Percentiles rank a stretch among this genome's conserved stretches.
phyloP scores from a whole-genome alignment of 2,888 invertebrate genomes.

The Lypha dubia region DNA sequence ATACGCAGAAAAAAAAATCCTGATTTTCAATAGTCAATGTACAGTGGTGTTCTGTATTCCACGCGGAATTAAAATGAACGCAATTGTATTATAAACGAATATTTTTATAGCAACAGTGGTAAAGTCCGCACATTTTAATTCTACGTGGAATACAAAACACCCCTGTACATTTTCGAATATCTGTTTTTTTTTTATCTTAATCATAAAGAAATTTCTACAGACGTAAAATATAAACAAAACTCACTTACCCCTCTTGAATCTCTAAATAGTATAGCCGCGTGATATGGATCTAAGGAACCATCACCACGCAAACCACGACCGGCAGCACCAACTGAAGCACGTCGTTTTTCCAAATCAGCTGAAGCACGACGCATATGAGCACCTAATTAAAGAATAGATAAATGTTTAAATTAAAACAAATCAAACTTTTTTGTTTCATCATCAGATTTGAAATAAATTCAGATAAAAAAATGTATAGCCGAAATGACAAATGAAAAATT shows the following conservation, averaged over 20 bases:
- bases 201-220: too few species aligned
- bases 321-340: constrained; percentile 89
- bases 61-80: too few species aligned
- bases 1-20: too few species aligned
- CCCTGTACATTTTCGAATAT: too few species aligned
- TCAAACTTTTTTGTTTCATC: constrained; percentile 65
- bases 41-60: too few species aligned
- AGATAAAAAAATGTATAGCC: not conserved
- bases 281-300: constrained; percentile 92
- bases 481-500: not conserved
- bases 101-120: too few species aligned
- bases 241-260: constrained; percentile 97
- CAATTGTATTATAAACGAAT: too few species aligned
- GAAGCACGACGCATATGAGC: constrained; percentile 90
- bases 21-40: too few species aligned
- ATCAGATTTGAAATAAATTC: constrained; percentile 6
- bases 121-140: too few species aligned
- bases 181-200: too few species aligned
- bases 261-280: constrained; percentile 94
- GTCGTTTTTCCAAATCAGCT: constrained; percentile 90
- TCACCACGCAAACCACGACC: constrained; percentile 85
- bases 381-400: constrained; percentile 84
- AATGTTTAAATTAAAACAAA: constrained; percentile 14
- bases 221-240: constrained; percentile 81
- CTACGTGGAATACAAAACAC: too few species aligned